Evolutionary conservation across 2,113 vertebrate species (phyloP).

Genomic region (Osmerus eperlanus): DNA sequence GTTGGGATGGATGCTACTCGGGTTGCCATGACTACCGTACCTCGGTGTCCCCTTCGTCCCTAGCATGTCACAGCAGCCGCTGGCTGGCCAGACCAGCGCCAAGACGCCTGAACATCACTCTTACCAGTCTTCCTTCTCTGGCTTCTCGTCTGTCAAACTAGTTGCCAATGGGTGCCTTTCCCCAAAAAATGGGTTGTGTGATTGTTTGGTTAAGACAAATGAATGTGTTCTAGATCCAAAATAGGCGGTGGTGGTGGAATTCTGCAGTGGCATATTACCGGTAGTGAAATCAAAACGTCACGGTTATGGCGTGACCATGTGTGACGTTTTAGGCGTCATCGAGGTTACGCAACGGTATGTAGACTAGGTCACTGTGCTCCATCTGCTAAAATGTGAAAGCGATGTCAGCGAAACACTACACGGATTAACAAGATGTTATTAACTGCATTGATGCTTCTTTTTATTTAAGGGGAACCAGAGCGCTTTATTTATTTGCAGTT

Average conservation of each 20-base stretch:
- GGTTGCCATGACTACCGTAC: too few species aligned
- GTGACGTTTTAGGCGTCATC: too few species aligned
- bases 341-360: too few species aligned
- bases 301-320: too few species aligned
- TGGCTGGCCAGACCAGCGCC: neutral
- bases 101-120: neutral
- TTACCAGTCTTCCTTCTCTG: constrained; percentile 24
- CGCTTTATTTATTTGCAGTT: constrained; percentile 62
- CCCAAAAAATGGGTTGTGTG: neutral
- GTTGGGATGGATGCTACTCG: too few species aligned
- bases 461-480: constrained; percentile 9
- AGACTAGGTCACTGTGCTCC: too few species aligned
- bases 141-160: constrained; percentile 17
- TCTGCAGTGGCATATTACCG: constrained; percentile 17
- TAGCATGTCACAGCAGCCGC: too few species aligned
- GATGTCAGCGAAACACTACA: too few species aligned
- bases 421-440: too few species aligned
- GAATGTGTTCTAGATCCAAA: constrained; percentile 2
- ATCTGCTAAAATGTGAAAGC: too few species aligned
- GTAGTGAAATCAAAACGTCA: neutral
- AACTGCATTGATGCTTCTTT: too few species aligned
- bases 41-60: too few species aligned
- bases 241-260: constrained; percentile 14
- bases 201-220: constrained; percentile 10
- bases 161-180: constrained; percentile 7